phyloP scores from a whole-genome alignment of 2,888 invertebrate species.

The Clistopyga incitator region DNA sequence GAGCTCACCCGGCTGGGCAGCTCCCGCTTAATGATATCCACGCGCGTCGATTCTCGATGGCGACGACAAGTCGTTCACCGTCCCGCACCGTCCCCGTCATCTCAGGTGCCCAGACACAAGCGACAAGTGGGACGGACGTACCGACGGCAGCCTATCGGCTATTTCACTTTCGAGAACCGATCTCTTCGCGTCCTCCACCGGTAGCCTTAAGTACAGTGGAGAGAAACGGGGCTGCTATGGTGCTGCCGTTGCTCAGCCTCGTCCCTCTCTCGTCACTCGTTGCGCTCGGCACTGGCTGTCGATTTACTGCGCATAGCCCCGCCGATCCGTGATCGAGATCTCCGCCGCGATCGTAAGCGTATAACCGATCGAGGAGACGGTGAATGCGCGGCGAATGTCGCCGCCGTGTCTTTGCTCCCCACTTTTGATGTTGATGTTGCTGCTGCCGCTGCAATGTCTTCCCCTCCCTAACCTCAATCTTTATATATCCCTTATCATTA shows the following conservation, averaged over 20 bases:
- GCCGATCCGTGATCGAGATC: conserved; percentile 32
- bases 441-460: conserved; percentile 22
- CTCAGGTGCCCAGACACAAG: conserved; percentile 8
- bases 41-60: conserved; percentile 65
- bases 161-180: conserved; percentile 60
- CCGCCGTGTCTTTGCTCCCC: conserved; percentile 26
- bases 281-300: conserved; percentile 13
- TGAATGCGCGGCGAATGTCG: conserved; percentile 16
- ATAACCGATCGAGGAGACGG: neutral
- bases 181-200: conserved; percentile 6
- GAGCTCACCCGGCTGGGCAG: conserved; percentile 5
- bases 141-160: conserved; percentile 57
- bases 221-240: neutral
- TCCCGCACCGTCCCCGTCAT: conserved; percentile 52
- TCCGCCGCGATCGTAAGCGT: conserved; percentile 6
- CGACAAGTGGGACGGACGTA: conserved; percentile 48
- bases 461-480: conserved; percentile 15
- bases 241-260: conserved; percentile 2
- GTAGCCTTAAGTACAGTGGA: conserved; percentile 13
- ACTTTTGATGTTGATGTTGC: conserved; percentile 16
- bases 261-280: conserved; percentile 47
- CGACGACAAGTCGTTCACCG: conserved; percentile 64
- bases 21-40: conserved; percentile 61
- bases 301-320: conserved; percentile 37
- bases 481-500: conserved; percentile 59